These are phyloP conservation scores for Hipparchia sbordonii DNA, from an alignment of 2,888 invertebrate genomes.

Conservation along the genomic window DNA sequence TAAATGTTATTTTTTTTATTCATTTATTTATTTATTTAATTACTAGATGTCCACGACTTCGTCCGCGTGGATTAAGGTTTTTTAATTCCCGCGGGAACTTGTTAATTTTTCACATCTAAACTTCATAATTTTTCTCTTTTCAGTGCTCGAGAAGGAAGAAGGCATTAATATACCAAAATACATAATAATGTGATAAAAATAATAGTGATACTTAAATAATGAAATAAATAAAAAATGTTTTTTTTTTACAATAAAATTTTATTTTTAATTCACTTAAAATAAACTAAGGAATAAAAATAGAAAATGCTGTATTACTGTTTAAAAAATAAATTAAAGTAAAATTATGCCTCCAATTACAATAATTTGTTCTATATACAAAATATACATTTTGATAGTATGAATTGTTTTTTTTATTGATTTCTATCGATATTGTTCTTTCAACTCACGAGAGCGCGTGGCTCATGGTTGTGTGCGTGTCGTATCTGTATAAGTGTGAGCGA, in stretches of 20 bases:
- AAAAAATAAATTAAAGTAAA: slow-evolving; percentile 62
- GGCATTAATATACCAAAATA: slow-evolving; percentile 30
- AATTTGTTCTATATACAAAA: slow-evolving; percentile 73
- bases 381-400: slow-evolving; percentile 61
- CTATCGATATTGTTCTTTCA: too few relatives aligned
- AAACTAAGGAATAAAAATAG: slow-evolving; percentile 55
- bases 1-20: too few relatives aligned
- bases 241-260: slow-evolving; percentile 53
- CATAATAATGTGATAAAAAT: slow-evolving; percentile 43
- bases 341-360: slow-evolving; percentile 63
- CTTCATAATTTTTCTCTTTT: slow-evolving; percentile 42
- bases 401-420: slow-evolving; percentile 23
- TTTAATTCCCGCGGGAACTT: too few relatives aligned
- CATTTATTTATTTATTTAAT: too few relatives aligned
- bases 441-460: too few relatives aligned
- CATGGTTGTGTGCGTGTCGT: too few relatives aligned
- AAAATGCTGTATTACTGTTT: slow-evolving; percentile 54
- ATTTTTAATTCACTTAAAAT: slow-evolving; percentile 60
- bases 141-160: slow-evolving; percentile 56
- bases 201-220: background rate
- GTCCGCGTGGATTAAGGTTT: too few relatives aligned
- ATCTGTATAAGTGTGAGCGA: too few relatives aligned
- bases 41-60: too few relatives aligned
- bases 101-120: background rate
- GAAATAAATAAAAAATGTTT: background rate